These are phyloP conservation scores for Tapera naevia DNA, from an alignment of 2,797 vertebrate species.

Conservation along the genomic window DNA sequence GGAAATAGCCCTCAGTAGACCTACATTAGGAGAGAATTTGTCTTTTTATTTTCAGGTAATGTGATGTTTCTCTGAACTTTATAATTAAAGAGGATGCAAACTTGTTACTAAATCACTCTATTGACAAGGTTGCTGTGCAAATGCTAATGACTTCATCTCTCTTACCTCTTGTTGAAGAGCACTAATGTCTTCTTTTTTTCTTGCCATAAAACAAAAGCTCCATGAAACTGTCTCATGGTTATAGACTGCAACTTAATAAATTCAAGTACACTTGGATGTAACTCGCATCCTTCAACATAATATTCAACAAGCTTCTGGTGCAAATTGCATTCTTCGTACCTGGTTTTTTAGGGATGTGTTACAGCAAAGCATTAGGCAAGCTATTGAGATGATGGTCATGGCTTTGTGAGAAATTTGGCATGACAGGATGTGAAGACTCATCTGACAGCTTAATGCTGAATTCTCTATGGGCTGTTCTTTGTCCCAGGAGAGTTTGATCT, in stretches of 20 bases:
- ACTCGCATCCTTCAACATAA: neutral
- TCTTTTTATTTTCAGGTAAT: constrained; percentile 12
- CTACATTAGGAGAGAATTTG: neutral
- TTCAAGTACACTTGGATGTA: neutral
- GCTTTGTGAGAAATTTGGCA: neutral
- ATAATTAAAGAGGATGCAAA: constrained; percentile 16
- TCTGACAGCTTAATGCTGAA: neutral
- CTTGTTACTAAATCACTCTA: constrained; percentile 3
- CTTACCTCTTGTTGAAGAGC: neutral
- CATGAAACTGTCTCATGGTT: neutral
- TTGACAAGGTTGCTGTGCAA: neutral
- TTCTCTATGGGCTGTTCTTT: neutral
- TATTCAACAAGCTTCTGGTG: neutral
- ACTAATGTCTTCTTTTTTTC: neutral
- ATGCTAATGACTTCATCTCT: constrained; percentile 10
- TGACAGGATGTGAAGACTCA: neutral
- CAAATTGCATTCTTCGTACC: neutral
- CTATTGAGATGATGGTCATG: neutral
- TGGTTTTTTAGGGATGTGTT: neutral
- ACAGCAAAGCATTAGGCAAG: neutral
- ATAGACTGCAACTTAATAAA: constrained; percentile 5
- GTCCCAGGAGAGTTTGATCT: neutral
- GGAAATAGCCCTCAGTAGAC: constrained; percentile 22
- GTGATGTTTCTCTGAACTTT: neutral
- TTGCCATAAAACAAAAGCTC: constrained; percentile 1